phyloP scores from a whole-genome alignment of 1,140 invertebrate species.

The Philotrypesis tridentata region DNA sequence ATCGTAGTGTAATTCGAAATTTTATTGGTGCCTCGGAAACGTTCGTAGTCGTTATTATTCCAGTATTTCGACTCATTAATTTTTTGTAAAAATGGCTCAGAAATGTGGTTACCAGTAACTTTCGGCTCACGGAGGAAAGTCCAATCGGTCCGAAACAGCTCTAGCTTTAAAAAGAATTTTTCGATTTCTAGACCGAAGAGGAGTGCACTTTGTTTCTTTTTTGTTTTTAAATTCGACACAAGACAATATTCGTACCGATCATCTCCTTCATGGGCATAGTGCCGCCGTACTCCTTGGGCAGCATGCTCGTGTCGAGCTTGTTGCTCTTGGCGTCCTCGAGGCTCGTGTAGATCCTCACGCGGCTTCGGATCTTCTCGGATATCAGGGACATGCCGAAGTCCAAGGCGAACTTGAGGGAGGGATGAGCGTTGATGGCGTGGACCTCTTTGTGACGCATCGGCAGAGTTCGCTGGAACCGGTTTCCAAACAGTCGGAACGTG shows the following conservation, averaged over 20 bases:
- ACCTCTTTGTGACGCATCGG: slow-evolving; percentile 90
- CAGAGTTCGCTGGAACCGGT: slow-evolving; percentile 80
- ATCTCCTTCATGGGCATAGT: slow-evolving; percentile 87
- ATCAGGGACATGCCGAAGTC: slow-evolving; percentile 88
- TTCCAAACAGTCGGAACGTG: background rate
- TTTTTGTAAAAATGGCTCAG: too few relatives aligned
- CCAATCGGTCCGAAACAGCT: too few relatives aligned
- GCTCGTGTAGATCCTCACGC: slow-evolving; percentile 81
- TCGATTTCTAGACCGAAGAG: too few relatives aligned
- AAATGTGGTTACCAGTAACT: too few relatives aligned
- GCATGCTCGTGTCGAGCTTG: slow-evolving; percentile 78
- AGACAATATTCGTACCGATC: slow-evolving; percentile 78
- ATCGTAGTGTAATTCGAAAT: too few relatives aligned
- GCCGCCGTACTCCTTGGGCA: slow-evolving; percentile 89
- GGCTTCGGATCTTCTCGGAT: slow-evolving; percentile 86
- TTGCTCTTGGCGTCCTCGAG: slow-evolving; percentile 76
- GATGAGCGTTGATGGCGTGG: slow-evolving; percentile 84
- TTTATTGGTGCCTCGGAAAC: too few relatives aligned
- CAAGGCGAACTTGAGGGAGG: slow-evolving; percentile 84
- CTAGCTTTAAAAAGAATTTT: too few relatives aligned
- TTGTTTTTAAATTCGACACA: too few relatives aligned
- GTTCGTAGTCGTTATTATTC: too few relatives aligned
- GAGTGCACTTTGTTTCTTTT: too few relatives aligned
- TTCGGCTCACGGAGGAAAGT: too few relatives aligned
- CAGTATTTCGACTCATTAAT: too few relatives aligned